phyloP scores from a whole-genome alignment of 2,888 invertebrate species.

The Chloromyia formosa region DNA sequence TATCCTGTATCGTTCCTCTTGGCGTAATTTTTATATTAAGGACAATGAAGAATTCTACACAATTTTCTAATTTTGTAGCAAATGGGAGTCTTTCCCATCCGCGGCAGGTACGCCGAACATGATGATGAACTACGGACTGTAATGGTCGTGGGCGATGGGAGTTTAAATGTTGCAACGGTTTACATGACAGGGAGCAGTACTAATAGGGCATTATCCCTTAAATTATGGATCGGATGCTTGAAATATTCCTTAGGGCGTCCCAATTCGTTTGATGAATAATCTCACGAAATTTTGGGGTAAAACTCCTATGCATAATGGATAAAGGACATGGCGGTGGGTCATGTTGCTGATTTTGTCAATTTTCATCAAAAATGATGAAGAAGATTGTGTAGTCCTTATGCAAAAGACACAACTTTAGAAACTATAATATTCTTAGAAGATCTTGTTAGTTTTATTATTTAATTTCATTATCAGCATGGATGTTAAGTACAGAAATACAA shows the following conservation, averaged over 20 bases:
- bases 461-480: no score
- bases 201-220: slow-evolving; percentile 46
- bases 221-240: slow-evolving; percentile 28
- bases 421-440: no score
- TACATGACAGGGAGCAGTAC: slow-evolving; percentile 39
- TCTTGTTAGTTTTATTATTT: no score
- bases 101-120: background rate
- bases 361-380: no score
- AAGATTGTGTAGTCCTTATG: no score
- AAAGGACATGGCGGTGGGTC: no score
- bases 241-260: background rate
- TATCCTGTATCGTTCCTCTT: background rate
- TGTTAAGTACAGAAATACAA: no score
- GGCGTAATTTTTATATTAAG: slow-evolving; percentile 18
- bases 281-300: background rate
- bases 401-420: no score
- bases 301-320: no score
- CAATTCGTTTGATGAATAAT: slow-evolving; percentile 12
- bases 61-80: slow-evolving; percentile 39
- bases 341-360: no score
- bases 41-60: slow-evolving; percentile 23
- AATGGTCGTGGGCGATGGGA: slow-evolving; percentile 46
- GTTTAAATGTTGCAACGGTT: slow-evolving; percentile 46
- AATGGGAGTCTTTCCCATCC: slow-evolving; percentile 10
- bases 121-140: slow-evolving; percentile 31